These are phyloP conservation scores for Neosilurus mollespiculum DNA, from an alignment of 2,797 vertebrate species.

Conservation along the genomic window DNA sequence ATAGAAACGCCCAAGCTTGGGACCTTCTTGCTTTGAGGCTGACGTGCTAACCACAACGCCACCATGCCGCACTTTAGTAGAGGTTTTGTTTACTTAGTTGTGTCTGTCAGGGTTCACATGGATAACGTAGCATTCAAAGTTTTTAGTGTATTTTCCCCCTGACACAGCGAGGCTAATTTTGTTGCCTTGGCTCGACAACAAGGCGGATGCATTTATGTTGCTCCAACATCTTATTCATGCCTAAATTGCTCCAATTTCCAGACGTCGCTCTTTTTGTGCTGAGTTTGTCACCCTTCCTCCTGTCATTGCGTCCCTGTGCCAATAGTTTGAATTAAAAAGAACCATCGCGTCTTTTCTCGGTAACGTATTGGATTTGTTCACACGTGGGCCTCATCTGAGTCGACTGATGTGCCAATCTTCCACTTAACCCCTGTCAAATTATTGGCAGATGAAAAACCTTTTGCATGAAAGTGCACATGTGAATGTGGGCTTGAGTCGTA, in stretches of 20 bases:
- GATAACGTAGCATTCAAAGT: too few species aligned
- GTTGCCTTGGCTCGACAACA: background rate
- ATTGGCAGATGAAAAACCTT: background rate
- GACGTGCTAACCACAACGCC: too few species aligned
- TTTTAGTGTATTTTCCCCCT: too few species aligned
- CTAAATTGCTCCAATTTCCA: background rate
- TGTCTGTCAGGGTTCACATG: too few species aligned
- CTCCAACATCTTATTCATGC: background rate
- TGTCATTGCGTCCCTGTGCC: background rate
- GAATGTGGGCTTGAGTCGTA: background rate
- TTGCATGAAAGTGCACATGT: background rate
- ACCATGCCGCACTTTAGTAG: too few species aligned
- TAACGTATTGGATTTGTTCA: background rate
- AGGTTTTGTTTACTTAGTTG: too few species aligned
- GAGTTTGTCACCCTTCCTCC: background rate
- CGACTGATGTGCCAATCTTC: conserved; percentile 21
- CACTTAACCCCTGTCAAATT: conserved; percentile 9
- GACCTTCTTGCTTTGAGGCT: too few species aligned
- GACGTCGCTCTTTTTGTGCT: too few species aligned
- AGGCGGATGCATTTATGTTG: background rate
- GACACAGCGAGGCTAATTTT: too few species aligned
- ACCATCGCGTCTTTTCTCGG: background rate
- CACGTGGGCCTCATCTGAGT: background rate
- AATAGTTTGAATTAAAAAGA: background rate
- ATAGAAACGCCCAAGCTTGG: too few species aligned